These are phyloP conservation scores for Peribatodes rhomboidaria DNA, from an alignment of 2,888 invertebrate species.

Conservation along the genomic window DNA sequence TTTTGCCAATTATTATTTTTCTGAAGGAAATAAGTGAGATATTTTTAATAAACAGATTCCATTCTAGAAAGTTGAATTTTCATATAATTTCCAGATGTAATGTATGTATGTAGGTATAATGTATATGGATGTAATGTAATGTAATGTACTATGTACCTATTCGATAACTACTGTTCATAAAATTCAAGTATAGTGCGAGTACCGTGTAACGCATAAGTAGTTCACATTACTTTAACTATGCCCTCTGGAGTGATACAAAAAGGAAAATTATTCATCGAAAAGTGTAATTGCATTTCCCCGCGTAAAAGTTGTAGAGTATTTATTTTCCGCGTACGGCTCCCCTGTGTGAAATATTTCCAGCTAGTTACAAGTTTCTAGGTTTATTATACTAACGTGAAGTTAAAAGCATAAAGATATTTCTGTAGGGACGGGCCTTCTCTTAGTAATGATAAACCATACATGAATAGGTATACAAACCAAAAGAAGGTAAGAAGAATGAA, in stretches of 20 bases:
- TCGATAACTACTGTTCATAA: too few species aligned
- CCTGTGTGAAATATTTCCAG: constrained; percentile 15
- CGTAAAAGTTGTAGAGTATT: constrained; percentile 14
- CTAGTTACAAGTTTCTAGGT: constrained; percentile 7
- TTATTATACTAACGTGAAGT: neutral
- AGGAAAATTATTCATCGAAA: constrained; percentile 22
- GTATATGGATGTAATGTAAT: too few species aligned
- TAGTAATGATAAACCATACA: too few species aligned
- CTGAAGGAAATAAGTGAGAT: neutral
- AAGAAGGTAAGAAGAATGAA: too few species aligned
- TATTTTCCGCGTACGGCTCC: constrained; percentile 14
- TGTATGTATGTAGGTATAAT: too few species aligned
- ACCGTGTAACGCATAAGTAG: neutral
- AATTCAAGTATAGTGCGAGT: neutral
- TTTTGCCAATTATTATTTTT: too few species aligned
- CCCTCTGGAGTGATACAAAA: constrained; percentile 3
- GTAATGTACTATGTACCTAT: too few species aligned
- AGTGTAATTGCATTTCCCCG: constrained; percentile 19
- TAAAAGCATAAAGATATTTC: neutral
- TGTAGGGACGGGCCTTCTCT: too few species aligned
- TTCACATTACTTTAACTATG: constrained; percentile 2
- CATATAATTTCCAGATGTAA: too few species aligned
- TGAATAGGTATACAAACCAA: too few species aligned
- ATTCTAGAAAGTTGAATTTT: too few species aligned
- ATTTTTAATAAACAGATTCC: too few species aligned